A percentile compares a stretch with the other conserved stretches of the same genome.
Evolutionary conservation across 2,113 vertebrate genomes (phyloP).

Genomic region (Lethenteron reissneri): DNA sequence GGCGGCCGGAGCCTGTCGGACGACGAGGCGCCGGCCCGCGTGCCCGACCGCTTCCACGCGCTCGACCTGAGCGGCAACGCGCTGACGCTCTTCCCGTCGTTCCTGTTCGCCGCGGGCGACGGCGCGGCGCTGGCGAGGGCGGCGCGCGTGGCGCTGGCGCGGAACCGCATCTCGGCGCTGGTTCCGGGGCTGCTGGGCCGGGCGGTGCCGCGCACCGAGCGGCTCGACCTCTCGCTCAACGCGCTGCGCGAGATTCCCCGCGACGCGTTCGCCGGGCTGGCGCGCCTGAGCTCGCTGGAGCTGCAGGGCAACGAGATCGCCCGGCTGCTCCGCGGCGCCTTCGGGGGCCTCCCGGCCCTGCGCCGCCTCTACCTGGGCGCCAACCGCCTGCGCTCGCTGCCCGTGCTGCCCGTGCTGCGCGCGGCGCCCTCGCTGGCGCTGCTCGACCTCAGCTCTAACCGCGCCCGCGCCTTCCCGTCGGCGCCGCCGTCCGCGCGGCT

Average conservation of each 20-base stretch:
- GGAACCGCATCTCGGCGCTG: constrained; percentile 41
- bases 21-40: constrained; percentile 21
- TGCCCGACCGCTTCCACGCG: constrained; percentile 30
- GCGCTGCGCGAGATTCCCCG: constrained; percentile 26
- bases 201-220: constrained; percentile 27
- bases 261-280: constrained; percentile 39
- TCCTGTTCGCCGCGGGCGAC: constrained; percentile 20
- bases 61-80: constrained; percentile 69
- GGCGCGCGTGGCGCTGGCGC: constrained; percentile 35
- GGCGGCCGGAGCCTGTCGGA: constrained; percentile 25
- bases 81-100: constrained; percentile 26
- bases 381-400: constrained; percentile 58
- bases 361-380: constrained; percentile 65
- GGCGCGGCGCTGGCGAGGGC: constrained; percentile 27
- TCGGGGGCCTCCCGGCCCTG: constrained; percentile 33
- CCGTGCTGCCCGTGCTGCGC: constrained; percentile 41
- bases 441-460: constrained; percentile 74
- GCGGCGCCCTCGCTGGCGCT: constrained; percentile 35
- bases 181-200: constrained; percentile 31
- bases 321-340: constrained; percentile 34
- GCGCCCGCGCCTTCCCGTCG: constrained; percentile 39
- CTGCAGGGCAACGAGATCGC: constrained; percentile 59
- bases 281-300: constrained; percentile 49
- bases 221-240: constrained; percentile 86
- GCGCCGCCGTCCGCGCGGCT: constrained; percentile 36